Conservation (phyloP, 2,113 vertebrate species). For the Phalacrocorax brasilianus region DNA sequence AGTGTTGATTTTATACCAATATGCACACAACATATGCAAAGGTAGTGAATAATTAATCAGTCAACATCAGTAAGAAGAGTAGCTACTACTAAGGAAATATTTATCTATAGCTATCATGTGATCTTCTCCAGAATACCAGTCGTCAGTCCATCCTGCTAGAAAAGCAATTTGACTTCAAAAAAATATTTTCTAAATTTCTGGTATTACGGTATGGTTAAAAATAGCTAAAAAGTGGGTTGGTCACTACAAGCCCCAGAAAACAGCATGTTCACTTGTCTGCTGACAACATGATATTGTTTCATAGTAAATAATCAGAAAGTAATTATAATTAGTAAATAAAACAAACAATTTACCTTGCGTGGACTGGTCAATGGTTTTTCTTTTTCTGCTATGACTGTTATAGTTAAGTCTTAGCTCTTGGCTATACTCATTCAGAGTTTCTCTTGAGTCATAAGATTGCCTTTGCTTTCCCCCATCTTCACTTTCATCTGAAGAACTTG, state of each 20-base stretch:
- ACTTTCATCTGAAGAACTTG: slow-evolving; percentile 95
- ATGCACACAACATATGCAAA: neutral
- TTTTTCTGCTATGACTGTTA: slow-evolving; percentile 87
- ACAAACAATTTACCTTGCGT: slow-evolving; percentile 82
- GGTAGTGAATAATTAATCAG: slow-evolving; percentile 27
- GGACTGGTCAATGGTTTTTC: slow-evolving; percentile 84
- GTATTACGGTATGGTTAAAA: neutral
- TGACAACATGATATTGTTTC: neutral
- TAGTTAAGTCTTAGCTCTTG: slow-evolving; percentile 91
- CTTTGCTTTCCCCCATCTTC: slow-evolving; percentile 90
- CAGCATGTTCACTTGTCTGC: neutral
- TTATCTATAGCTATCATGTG: neutral
- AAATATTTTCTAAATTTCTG: neutral
- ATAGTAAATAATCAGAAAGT: neutral
- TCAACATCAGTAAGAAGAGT: neutral
- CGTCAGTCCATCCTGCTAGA: neutral
- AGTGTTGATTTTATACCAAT: neutral
- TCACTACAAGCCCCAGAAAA: neutral
- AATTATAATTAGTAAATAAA: neutral
- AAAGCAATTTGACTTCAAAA: neutral
- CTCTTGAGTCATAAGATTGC: slow-evolving; percentile 91
- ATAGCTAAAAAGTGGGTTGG: neutral
- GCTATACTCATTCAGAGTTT: slow-evolving; percentile 91
- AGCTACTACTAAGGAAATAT: neutral
- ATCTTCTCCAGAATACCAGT: neutral